These are phyloP conservation scores for Lysandra coridon DNA, from an alignment of 2,888 invertebrate genomes.

Conservation along the genomic window DNA sequence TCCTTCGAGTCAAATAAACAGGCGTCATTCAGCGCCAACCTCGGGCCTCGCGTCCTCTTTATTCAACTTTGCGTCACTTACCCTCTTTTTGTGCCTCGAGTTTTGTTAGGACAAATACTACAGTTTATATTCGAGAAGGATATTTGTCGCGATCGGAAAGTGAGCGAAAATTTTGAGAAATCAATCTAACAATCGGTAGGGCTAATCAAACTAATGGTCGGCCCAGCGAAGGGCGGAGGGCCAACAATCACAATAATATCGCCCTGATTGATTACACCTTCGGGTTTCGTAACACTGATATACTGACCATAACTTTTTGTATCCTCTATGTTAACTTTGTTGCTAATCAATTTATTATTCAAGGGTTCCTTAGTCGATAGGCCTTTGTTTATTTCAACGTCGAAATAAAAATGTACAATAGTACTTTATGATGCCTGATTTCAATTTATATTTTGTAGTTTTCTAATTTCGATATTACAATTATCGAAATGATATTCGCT, in stretches of 20 bases:
- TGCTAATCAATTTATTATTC: not conserved
- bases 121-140: constrained; percentile 41
- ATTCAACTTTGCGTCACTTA: constrained; percentile 69
- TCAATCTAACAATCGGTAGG: constrained; percentile 77
- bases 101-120: constrained; percentile 53
- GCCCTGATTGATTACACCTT: constrained; percentile 67
- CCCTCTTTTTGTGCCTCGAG: constrained; percentile 53
- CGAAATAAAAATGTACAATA: not conserved
- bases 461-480: too few relatives aligned
- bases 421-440: too few relatives aligned
- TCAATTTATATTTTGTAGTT: too few relatives aligned
- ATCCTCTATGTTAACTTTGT: not conserved
- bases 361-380: not conserved
- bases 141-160: constrained; percentile 49
- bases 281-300: constrained; percentile 61
- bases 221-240: constrained; percentile 50
- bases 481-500: too few relatives aligned
- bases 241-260: constrained; percentile 73
- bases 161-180: constrained; percentile 64
- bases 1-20: constrained; percentile 75
- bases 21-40: constrained; percentile 65
- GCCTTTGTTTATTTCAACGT: not conserved
- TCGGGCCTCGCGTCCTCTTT: constrained; percentile 63
- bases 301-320: constrained; percentile 50
- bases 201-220: constrained; percentile 60